Percentiles rank a stretch among this genome's conserved stretches.
phyloP scores from a whole-genome alignment of 2,113 vertebrate genomes.

The Gadus macrocephalus region DNA sequence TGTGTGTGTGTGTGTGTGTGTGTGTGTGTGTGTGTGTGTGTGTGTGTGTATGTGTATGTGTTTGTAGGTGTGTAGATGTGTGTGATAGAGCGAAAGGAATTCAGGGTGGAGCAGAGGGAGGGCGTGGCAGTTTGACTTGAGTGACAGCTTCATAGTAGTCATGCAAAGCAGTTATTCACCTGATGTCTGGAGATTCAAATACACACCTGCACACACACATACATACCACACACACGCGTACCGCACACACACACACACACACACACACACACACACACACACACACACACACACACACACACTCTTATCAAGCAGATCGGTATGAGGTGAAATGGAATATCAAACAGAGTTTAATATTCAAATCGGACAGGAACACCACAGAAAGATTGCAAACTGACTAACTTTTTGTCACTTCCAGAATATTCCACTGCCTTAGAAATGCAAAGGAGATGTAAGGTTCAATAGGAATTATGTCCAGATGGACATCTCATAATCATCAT shows the following conservation, averaged over 20 bases:
- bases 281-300: slow-evolving; percentile 2
- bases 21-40: neutral
- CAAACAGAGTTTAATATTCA: slow-evolving; percentile 20
- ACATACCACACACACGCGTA: slow-evolving; percentile 23
- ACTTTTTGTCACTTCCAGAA: slow-evolving; percentile 18
- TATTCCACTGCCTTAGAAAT: slow-evolving; percentile 19
- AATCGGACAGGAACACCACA: neutral
- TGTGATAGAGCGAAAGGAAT: neutral
- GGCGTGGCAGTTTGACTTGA: no score
- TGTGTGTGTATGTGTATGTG: neutral
- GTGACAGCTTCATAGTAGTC: no score
- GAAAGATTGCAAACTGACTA: slow-evolving; percentile 36
- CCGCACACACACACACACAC: slow-evolving; percentile 22
- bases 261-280: slow-evolving; percentile 18
- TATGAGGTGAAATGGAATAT: slow-evolving; percentile 31
- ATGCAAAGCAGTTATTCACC: slow-evolving; percentile 51
- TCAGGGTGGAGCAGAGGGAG: no score
- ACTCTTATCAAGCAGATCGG: slow-evolving; percentile 16
- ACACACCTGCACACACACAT: slow-evolving; percentile 8
- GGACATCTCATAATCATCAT: slow-evolving; percentile 25
- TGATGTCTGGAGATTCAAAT: slow-evolving; percentile 19
- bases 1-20: neutral
- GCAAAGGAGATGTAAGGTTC: slow-evolving; percentile 22
- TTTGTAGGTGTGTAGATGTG: neutral
- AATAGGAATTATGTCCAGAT: slow-evolving; percentile 26